Percentiles rank a stretch among this genome's conserved stretches.
Evolutionary conservation across 2,888 invertebrate genomes (phyloP).

Genomic region (Campaea margaritaria): DNA sequence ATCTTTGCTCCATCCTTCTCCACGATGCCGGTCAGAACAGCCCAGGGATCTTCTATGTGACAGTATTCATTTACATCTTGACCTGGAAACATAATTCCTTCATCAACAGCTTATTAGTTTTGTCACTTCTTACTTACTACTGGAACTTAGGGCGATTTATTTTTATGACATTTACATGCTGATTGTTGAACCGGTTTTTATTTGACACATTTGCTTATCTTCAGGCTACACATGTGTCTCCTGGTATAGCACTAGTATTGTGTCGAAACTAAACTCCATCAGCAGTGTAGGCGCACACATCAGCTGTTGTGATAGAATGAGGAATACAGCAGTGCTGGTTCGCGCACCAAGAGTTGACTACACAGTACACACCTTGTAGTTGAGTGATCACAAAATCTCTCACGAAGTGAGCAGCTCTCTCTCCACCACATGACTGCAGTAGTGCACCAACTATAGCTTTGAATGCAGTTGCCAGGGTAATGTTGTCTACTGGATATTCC

Average conservation of each 20-base stretch:
- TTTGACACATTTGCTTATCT: too few species aligned
- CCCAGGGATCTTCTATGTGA: conserved; percentile 91
- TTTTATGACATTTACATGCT: too few species aligned
- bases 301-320: too few species aligned
- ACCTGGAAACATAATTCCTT: conserved; percentile 61
- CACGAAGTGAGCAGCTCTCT: conserved; percentile 90
- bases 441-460: conserved; percentile 93
- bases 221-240: too few species aligned
- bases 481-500: conserved; percentile 89
- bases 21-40: conserved; percentile 87
- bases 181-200: too few species aligned
- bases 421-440: conserved; percentile 86
- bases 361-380: conserved; percentile 86
- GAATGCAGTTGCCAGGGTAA: conserved; percentile 89
- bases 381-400: conserved; percentile 94
- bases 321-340: too few species aligned
- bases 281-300: too few species aligned
- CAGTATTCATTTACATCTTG: conserved; percentile 94
- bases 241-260: too few species aligned
- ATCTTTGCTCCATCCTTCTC: conserved; percentile 84
- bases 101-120: neutral
- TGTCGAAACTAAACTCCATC: too few species aligned
- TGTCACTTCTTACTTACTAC: too few species aligned
- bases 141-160: too few species aligned
- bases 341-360: too few species aligned